phyloP scores from a whole-genome alignment of 1,140 invertebrate genomes.

The Ceratina australensis region DNA sequence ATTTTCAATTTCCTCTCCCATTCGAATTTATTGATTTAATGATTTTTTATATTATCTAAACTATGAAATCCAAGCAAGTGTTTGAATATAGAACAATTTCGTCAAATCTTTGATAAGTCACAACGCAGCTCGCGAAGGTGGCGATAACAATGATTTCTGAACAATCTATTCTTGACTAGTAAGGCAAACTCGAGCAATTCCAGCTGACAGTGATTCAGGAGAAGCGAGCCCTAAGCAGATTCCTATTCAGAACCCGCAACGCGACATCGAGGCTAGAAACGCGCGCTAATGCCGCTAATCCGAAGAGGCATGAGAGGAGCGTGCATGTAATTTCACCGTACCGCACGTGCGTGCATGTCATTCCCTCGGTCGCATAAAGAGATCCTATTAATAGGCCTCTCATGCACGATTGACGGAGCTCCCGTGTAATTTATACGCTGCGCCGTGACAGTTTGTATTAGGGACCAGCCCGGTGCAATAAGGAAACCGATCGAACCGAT shows the following conservation, averaged over 20 bases:
- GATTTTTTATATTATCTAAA: not conserved
- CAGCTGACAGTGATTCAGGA: constrained; percentile 13
- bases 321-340: constrained; percentile 42
- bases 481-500: constrained; percentile 44
- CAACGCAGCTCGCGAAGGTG: too few species aligned
- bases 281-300: constrained; percentile 19
- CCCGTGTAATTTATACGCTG: constrained; percentile 42
- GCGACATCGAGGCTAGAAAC: constrained; percentile 27
- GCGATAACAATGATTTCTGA: too few species aligned
- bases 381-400: constrained; percentile 50
- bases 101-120: too few species aligned
- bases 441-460: constrained; percentile 44
- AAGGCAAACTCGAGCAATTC: not conserved
- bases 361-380: constrained; percentile 42
- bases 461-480: constrained; percentile 34
- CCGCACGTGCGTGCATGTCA: constrained; percentile 49
- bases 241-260: constrained; percentile 5
- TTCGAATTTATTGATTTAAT: not conserved
- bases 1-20: not conserved
- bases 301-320: constrained; percentile 32
- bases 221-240: constrained; percentile 1
- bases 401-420: constrained; percentile 42
- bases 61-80: too few species aligned
- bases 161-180: not conserved
- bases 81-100: too few species aligned